phyloP scores from a whole-genome alignment of 2,888 invertebrate species.

The Tiphia femorata region DNA sequence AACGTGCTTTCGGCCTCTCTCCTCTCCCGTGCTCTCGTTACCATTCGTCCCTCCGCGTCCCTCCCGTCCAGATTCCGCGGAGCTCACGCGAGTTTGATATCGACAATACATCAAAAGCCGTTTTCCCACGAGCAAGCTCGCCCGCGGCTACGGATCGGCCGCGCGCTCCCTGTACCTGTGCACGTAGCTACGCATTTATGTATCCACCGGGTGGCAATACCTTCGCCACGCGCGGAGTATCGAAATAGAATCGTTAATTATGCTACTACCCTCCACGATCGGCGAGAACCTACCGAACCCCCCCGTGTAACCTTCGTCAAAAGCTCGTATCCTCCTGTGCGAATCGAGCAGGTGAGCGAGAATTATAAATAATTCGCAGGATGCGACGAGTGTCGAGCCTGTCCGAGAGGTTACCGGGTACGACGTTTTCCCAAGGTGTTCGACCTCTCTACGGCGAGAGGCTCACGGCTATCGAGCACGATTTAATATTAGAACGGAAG shows the following conservation, averaged over 20 bases:
- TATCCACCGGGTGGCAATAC: background rate
- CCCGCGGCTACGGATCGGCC: background rate
- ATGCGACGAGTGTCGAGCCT: background rate
- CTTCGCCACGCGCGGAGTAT: background rate
- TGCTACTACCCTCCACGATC: background rate
- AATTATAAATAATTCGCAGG: too few species aligned
- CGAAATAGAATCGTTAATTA: slow-evolving; percentile 2
- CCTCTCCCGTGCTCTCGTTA: too few species aligned
- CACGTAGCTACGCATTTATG: background rate
- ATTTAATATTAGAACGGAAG: background rate
- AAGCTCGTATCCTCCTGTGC: too few species aligned
- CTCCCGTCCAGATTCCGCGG: background rate
- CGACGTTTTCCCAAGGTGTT: background rate
- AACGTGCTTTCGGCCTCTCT: background rate
- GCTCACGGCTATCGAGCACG: background rate
- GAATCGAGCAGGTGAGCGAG: too few species aligned
- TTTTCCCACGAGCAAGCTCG: slow-evolving; percentile 35
- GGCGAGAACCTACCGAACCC: too few species aligned
- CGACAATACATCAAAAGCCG: slow-evolving; percentile 40
- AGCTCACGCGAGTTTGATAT: slow-evolving; percentile 23
- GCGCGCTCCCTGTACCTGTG: too few species aligned
- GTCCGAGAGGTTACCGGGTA: too few species aligned
- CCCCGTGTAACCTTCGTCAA: too few species aligned
- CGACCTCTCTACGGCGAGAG: background rate
- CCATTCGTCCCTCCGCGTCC: too few species aligned